A percentile compares a stretch with the other conserved stretches of the same genome.
These are phyloP conservation scores for Papilio protenor DNA, from an alignment of 2,888 invertebrate genomes.

Conservation along the genomic window DNA sequence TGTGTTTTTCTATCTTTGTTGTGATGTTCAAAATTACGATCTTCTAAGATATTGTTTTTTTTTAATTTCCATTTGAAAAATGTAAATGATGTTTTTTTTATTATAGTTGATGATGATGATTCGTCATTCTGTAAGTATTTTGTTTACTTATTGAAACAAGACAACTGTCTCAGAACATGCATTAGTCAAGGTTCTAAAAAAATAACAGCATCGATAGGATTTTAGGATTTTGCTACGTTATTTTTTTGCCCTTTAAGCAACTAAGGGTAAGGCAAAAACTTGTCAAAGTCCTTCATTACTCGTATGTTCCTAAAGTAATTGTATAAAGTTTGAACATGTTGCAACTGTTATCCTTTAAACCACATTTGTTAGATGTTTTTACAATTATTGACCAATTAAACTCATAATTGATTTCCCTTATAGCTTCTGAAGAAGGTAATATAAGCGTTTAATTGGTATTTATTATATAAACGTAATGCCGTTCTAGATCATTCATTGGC, in stretches of 20 bases:
- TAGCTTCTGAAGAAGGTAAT: constrained; percentile 12
- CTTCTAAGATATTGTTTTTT: no score
- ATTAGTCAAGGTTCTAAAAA: background rate
- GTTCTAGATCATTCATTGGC: background rate
- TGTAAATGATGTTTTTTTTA: background rate
- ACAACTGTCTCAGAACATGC: background rate
- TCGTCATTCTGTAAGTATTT: constrained; percentile 4
- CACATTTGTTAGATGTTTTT: background rate
- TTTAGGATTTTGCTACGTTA: no score
- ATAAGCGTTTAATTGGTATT: background rate
- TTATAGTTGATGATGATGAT: constrained; percentile 5
- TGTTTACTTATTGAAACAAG: background rate
- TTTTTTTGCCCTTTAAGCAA: no score
- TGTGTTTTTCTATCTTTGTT: background rate
- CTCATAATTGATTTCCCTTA: background rate
- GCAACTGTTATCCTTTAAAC: background rate
- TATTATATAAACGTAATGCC: background rate
- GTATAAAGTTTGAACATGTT: background rate
- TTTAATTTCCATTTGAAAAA: background rate
- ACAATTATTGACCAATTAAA: background rate
- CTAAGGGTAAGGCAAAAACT: no score
- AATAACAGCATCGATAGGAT: background rate
- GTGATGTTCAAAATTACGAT: no score
- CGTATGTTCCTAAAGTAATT: background rate
- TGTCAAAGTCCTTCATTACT: no score